Base-by-base conservation (phyloP, 2,113 vertebrate species). In the Anarrhichthys ocellatus region DNA sequence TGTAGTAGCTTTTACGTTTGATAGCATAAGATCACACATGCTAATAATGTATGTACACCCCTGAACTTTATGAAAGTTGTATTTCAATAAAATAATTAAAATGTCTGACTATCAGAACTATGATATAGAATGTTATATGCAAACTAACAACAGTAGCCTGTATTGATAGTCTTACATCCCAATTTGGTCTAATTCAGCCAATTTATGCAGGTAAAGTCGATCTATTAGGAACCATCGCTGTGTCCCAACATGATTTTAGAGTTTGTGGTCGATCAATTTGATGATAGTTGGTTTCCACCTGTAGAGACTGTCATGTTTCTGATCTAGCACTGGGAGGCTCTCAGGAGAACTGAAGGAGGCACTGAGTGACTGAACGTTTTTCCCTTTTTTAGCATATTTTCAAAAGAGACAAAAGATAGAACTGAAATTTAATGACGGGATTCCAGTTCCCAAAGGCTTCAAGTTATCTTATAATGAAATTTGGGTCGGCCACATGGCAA, bases 401-500 rank as follows among this genome's bases (percentile, higher is more conserved):
- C 17, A 22, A 38, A 50, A 59, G 27, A 46, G 11, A 1, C 5
- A 64, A 34, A 34, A 18, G 38, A 73, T 20, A 10, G n/a, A 29
- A 15, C 0, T 20, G 17, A 4, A 6, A 1, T 2, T 50, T 50
- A 2, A 13, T 9, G 15, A 34, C 22, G 2, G n/a, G 36, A 58
- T 62, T 73, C 22, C 36, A 38, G 50, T 62, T 76, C 81, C 32
- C 66, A 46, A 70, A 66, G 58, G 20, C 17, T 74, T 62, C 18
- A 70, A 44, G 17, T 15, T 1, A 52, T 64, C 36, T 65, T 50
- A 14, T n/a, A 36, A 40, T 38, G 8, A 32, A 46, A 40, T 14
- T 10, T 5, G 11, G 17, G 46, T 9, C n/a, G 5, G 22, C 48
- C 42, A 63, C 7, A 24, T 8, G 10, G 4, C 2, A 64, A 18